Base-by-base conservation (phyloP, 1,140 invertebrate genomes). In the Drosophila pachea region DNA sequence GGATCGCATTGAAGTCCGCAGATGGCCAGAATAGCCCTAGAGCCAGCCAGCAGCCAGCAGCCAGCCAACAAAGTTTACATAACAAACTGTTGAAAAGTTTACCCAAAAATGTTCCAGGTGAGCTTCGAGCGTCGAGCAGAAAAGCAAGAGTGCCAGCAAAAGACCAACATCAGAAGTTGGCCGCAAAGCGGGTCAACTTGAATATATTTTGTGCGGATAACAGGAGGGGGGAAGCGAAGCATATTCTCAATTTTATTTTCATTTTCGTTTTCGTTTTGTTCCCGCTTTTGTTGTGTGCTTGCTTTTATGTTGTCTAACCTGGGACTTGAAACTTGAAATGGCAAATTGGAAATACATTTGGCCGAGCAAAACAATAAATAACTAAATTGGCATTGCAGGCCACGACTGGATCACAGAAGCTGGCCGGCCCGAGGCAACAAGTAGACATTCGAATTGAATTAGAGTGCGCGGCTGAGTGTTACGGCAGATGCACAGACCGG, bases 51-150 rank as follows among this genome's bases (percentile, higher is more conserved):
- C n/a, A n/a, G n/a, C n/a, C n/a, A n/a, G n/a, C n/a, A n/a, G n/a
- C n/a, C n/a, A n/a, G n/a, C 68, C 42, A 61, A 35, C 63, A 62
- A 71, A 60, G 67, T 68, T 76, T 81, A 56, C 78, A 74, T 64
- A 83, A 68, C 78, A 76, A 79, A 75, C 68, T 79, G 75, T 78
- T 61, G 66, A 61, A 81, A 82, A 82, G 78, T 82, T 81, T 70
- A 35, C 47, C 59, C 55, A 47, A 74, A 82, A 78, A 70, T 82
- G 66, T 82, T 81, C 74, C 68, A 77, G 78, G 78, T 74, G 74
- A 81, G 74, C 74, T 64, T 29, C 66, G 62, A 54, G 55, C 65
- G 67, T 56, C 67, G 70, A 38, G n/a, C 1, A 12, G 32, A 43
- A 43, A 43, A 56, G n/a, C 56, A 58, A 58, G 33, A 47, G 14